These are phyloP conservation scores for Neodon shergylaensis DNA, from an alignment of 2,113 vertebrate species.

Conservation along the genomic window DNA sequence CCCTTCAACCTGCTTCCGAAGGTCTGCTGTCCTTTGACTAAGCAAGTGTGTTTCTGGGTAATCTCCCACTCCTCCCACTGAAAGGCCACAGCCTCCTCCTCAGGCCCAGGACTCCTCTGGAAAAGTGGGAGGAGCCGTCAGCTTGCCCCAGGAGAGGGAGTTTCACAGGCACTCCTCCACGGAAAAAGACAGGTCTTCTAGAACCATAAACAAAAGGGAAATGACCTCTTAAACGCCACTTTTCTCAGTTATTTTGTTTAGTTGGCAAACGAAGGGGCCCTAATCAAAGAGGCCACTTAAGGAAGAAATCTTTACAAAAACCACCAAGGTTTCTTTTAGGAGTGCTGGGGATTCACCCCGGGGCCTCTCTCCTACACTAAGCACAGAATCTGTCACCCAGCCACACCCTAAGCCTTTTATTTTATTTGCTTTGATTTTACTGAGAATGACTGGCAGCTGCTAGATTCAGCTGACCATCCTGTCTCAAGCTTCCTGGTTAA, in stretches of 20 bases:
- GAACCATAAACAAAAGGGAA: background rate
- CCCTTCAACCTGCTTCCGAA: background rate
- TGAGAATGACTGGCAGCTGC: background rate
- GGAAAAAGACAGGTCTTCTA: background rate
- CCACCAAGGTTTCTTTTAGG: background rate
- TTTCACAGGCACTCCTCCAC: background rate
- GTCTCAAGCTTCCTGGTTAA: background rate
- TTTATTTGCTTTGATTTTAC: background rate
- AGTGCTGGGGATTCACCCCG: background rate
- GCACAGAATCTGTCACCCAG: background rate
- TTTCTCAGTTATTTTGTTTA: conserved; percentile 8
- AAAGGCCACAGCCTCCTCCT: background rate
- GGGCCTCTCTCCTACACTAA: background rate
- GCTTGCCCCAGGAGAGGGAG: background rate
- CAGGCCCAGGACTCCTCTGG: background rate
- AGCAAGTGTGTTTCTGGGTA: background rate
- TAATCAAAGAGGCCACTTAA: background rate
- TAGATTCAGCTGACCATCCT: background rate
- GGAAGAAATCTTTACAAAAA: background rate
- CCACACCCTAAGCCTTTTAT: background rate
- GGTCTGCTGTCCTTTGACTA: background rate
- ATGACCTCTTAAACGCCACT: background rate
- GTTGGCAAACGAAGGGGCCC: background rate
- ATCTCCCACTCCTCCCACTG: background rate
- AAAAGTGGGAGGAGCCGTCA: background rate